Percentiles rank a stretch among this genome's conserved stretches.
Conservation (phyloP, 1,140 invertebrate species). For the Diorhabda elongata region DNA sequence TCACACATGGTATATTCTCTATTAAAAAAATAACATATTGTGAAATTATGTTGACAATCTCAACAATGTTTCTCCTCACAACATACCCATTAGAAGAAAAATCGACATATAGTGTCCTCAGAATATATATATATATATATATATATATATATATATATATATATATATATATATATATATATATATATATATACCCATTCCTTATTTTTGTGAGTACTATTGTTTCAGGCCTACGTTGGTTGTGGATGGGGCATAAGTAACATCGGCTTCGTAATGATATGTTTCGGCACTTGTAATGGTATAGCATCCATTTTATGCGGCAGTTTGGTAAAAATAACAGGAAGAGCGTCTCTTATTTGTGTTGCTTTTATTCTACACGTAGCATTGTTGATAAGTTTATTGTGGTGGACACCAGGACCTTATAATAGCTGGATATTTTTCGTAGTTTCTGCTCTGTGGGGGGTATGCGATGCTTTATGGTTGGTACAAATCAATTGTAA, state of each 20-base stretch:
- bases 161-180: too few relatives aligned
- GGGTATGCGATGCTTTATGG: slow-evolving; percentile 87
- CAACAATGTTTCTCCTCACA: too few relatives aligned
- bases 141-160: too few relatives aligned
- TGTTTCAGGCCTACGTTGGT: slow-evolving; percentile 76
- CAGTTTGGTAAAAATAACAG: slow-evolving; percentile 73
- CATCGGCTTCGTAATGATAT: slow-evolving; percentile 90
- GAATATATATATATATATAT: too few relatives aligned
- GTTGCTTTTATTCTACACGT: slow-evolving; percentile 69
- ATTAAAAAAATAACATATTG: too few relatives aligned
- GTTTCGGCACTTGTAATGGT: slow-evolving; percentile 81
- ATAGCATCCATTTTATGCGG: slow-evolving; percentile 76
- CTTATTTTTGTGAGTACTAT: slow-evolving; percentile 12
- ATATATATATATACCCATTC: too few relatives aligned
- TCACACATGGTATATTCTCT: too few relatives aligned
- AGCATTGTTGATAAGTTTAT: slow-evolving; percentile 60
- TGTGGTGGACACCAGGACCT: slow-evolving; percentile 71
- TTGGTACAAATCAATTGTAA: slow-evolving; percentile 91
- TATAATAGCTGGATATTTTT: slow-evolving; percentile 72
- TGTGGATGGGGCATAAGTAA: slow-evolving; percentile 85
- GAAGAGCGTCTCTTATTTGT: slow-evolving; percentile 71
- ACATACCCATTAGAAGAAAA: too few relatives aligned
- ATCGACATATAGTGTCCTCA: too few relatives aligned
- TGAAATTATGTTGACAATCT: too few relatives aligned
- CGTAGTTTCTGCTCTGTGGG: slow-evolving; percentile 83